Percentiles rank a stretch among this genome's conserved stretches.
Conservation (phyloP, 2,888 invertebrate species). For the Mesorhabditis belari region DNA sequence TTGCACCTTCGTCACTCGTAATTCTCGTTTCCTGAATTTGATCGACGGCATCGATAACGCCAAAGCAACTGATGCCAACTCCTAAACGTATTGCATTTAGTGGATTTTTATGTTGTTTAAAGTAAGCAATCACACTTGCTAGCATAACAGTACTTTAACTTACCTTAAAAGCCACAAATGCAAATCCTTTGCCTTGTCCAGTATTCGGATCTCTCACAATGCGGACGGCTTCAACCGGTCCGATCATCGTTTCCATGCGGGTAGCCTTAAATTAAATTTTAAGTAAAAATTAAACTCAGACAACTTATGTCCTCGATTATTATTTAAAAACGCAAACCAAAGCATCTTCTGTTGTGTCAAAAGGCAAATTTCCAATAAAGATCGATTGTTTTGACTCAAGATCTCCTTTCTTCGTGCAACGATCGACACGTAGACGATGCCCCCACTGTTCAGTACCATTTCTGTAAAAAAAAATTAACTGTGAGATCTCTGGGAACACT, state of each 20-base stretch:
- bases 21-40: slow-evolving; percentile 17
- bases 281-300: too few relatives aligned
- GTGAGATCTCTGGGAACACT: background rate
- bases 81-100: slow-evolving; percentile 1
- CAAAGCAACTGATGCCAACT: slow-evolving; percentile 16
- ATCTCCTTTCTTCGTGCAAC: slow-evolving; percentile 9
- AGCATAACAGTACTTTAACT: too few relatives aligned
- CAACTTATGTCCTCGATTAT: too few relatives aligned
- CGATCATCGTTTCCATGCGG: slow-evolving; percentile 12
- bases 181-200: slow-evolving; percentile 27
- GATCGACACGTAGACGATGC: slow-evolving; percentile 22
- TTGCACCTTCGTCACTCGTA: slow-evolving; percentile 25
- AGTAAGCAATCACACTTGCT: background rate
- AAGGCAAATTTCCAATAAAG: slow-evolving; percentile 19
- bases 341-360: slow-evolving; percentile 15
- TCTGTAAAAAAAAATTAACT: slow-evolving; percentile 6
- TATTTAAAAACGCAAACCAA: slow-evolving; percentile 12
- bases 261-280: too few relatives aligned
- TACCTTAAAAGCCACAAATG: slow-evolving; percentile 24
- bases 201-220: slow-evolving; percentile 18
- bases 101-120: slow-evolving; percentile 1
- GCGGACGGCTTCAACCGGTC: slow-evolving; percentile 18
- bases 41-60: slow-evolving; percentile 19
- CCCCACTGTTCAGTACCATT: slow-evolving; percentile 21
- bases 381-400: background rate